These are phyloP conservation scores for Bactericera cockerelli DNA, from an alignment of 1,140 invertebrate species.

Conservation along the genomic window DNA sequence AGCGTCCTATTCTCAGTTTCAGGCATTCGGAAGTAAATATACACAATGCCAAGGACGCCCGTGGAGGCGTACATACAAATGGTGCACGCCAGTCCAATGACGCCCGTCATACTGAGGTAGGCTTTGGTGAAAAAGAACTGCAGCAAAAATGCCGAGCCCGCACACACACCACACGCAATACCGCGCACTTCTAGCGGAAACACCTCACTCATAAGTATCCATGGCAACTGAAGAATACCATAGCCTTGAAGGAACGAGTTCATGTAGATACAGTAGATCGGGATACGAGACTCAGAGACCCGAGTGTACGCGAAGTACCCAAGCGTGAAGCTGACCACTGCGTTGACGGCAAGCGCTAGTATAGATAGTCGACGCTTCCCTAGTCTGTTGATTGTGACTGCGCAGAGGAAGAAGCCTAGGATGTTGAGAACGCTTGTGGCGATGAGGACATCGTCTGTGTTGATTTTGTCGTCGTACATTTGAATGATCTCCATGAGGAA, in stretches of 20 bases:
- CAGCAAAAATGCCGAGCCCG: background rate
- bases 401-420: background rate
- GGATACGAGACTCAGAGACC: background rate
- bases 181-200: constrained; percentile 19
- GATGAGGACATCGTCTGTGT: background rate
- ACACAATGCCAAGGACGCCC: constrained; percentile 18
- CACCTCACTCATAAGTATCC: constrained; percentile 22
- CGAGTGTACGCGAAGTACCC: background rate
- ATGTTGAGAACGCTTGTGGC: background rate
- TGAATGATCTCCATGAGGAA: constrained; percentile 36
- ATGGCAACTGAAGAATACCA: constrained; percentile 19
- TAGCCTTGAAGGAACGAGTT: constrained; percentile 9
- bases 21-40: constrained; percentile 19
- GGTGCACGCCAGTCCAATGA: constrained; percentile 12
- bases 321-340: background rate
- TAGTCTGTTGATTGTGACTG: background rate
- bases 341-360: background rate
- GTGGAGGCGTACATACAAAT: constrained; percentile 18
- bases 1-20: constrained; percentile 20
- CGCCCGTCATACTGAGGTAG: background rate
- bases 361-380: background rate
- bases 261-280: background rate
- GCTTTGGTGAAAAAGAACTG: background rate
- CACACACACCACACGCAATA: constrained; percentile 8
- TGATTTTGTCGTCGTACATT: background rate